Conservation (phyloP, 1,140 invertebrate species). For the Drosophila ficusphila region DNA sequence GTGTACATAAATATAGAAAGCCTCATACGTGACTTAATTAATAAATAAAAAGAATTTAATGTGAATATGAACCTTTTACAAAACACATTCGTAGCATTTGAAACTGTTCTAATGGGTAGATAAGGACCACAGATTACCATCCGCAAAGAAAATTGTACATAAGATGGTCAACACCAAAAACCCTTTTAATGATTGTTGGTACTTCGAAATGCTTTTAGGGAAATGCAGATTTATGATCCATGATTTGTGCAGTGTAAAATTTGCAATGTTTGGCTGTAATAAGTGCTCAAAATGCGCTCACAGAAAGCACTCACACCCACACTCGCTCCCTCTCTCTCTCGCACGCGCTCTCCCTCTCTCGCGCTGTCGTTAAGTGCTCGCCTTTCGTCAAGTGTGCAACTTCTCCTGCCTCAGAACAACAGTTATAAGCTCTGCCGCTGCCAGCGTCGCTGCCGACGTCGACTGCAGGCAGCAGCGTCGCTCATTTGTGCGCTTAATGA, state of each 20-base stretch:
- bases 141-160: too few relatives aligned
- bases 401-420: constrained; percentile 71
- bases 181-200: too few relatives aligned
- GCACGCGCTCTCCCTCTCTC: background rate
- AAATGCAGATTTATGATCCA: background rate
- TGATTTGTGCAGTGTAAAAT: background rate
- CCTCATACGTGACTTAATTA: too few relatives aligned
- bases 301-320: constrained; percentile 20
- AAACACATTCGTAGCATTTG: too few relatives aligned
- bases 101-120: too few relatives aligned
- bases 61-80: too few relatives aligned
- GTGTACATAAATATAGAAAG: too few relatives aligned
- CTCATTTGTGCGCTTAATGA: constrained; percentile 81
- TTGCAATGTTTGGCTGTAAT: constrained; percentile 10
- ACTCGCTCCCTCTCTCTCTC: constrained; percentile 3
- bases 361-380: constrained; percentile 34
- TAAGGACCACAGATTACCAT: too few relatives aligned
- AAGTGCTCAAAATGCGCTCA: constrained; percentile 43
- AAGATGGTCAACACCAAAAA: too few relatives aligned
- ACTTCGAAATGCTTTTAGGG: too few relatives aligned
- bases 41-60: too few relatives aligned
- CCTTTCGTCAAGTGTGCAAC: constrained; percentile 70
- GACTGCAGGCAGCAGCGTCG: constrained; percentile 61
- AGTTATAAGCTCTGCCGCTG: constrained; percentile 71
- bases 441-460: constrained; percentile 6